phyloP scores from a whole-genome alignment of 2,113 vertebrate species.

The Coptodon bakossiorum region DNA sequence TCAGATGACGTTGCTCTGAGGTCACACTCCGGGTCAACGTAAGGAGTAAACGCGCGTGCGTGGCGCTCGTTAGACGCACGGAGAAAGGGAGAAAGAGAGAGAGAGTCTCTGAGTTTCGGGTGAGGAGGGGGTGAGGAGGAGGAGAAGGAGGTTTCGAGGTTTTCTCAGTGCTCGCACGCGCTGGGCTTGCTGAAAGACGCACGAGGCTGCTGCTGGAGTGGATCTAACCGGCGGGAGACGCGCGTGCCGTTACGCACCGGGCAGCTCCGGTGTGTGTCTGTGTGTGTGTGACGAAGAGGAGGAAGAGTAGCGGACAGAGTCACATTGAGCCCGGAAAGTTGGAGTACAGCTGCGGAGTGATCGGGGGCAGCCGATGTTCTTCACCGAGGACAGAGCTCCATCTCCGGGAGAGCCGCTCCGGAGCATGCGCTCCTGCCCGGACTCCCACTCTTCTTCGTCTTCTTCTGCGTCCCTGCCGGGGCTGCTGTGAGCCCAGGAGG shows the following conservation, averaged over 20 bases:
- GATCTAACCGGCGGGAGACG: background rate
- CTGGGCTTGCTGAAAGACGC: background rate
- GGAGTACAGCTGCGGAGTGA: background rate
- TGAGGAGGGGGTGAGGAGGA: background rate
- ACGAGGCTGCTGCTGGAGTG: conserved; percentile 4
- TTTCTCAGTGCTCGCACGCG: background rate
- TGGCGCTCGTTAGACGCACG: background rate
- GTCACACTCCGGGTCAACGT: background rate
- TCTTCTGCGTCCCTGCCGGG: background rate
- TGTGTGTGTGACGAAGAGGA: background rate
- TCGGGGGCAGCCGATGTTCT: background rate
- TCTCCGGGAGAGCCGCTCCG: background rate
- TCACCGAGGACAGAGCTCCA: background rate
- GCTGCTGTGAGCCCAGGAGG: background rate
- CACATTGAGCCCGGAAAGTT: conserved; percentile 31
- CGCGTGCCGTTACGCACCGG: conserved; percentile 8
- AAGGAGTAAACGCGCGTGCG: background rate
- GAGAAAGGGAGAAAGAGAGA: background rate
- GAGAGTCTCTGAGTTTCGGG: background rate
- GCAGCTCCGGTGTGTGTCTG: background rate
- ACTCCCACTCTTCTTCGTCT: background rate
- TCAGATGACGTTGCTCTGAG: background rate
- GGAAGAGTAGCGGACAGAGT: background rate
- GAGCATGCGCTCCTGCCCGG: background rate
- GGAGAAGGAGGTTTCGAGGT: background rate